Base-by-base conservation (phyloP, 2,888 invertebrate species). In the Agonopterix subpropinquella region DNA sequence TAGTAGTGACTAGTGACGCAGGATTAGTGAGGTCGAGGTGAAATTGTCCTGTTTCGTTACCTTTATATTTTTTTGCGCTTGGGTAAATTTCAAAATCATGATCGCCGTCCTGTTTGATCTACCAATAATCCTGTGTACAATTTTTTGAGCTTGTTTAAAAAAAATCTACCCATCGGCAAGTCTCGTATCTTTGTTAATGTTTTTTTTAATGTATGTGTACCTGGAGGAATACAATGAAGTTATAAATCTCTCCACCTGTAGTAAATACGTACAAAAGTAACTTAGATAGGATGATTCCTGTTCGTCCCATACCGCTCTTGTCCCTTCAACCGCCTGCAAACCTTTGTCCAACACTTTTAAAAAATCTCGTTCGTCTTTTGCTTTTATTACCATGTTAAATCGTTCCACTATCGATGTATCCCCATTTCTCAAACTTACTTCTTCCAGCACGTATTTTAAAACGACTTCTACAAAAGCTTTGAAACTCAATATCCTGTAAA, bases 21-120 rank as follows among this genome's bases (percentile, higher is more conserved):
- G 77, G 78, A 83, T 83, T 83, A 80, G 77, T 69, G 64, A 73
- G 63, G 66, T 74, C 70, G 68, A 73, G 73, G 70, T 79, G 65
- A 70, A 70, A 72, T 73, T 63, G 61, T 67, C 64, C 28, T 28
- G 28, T 28, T 28, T 28, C 28, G 28, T 28, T 51, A 50, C 10
- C 43, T 52, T 56, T 53, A 58, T 66, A 28, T 67, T 64, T 62
- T 62, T 62, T 57, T 54, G 62, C 56, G 61, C 64, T 62, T 64
- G 53, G 53, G 52, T 59, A 60, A 68, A 64, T 64, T 67, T 57
- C 53, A 55, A 53, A 50, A 15, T 43, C 36, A 13, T 9, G 41
- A 47, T 42, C 11, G 18, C 2, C 7, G 39, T 28, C 28, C 28
- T 28, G 28, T 28, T 28, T 28, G 28, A 28, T 28, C 28, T 5